These are phyloP conservation scores for Lissonota sp. DNA, from an alignment of 2,888 invertebrate genomes.

Conservation along the genomic window DNA sequence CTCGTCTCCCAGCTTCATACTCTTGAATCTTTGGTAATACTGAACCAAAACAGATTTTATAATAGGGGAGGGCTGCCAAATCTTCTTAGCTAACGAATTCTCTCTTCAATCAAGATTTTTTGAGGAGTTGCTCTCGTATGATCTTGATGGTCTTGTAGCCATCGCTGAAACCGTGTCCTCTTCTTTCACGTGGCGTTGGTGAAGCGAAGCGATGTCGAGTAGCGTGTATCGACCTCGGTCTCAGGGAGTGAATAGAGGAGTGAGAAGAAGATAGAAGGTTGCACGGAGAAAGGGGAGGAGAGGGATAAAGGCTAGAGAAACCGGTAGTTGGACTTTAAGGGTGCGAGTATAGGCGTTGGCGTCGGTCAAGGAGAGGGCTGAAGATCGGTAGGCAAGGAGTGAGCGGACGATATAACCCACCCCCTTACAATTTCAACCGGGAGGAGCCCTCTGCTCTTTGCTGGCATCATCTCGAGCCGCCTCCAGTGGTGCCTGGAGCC, in stretches of 20 bases:
- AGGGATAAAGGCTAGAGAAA: not conserved
- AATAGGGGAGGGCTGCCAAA: too few relatives aligned
- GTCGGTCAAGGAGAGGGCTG: conserved; percentile 44
- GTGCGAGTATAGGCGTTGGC: conserved; percentile 56
- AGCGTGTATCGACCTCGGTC: conserved; percentile 80
- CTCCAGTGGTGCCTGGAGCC: conserved; percentile 67
- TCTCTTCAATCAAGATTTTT: too few relatives aligned
- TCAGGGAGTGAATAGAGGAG: conserved; percentile 77
- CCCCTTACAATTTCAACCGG: conserved; percentile 29
- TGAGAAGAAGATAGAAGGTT: conserved; percentile 30
- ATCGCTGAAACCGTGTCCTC: conserved; percentile 69
- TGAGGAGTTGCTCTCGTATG: not conserved
- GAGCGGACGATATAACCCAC: conserved; percentile 35
- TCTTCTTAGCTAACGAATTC: too few relatives aligned
- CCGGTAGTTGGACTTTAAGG: conserved; percentile 54
- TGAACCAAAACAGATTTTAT: too few relatives aligned
- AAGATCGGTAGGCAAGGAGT: conserved; percentile 20
- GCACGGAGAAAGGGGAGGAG: conserved; percentile 3
- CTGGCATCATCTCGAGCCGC: conserved; percentile 58
- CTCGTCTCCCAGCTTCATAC: too few relatives aligned
- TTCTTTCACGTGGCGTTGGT: conserved; percentile 72
- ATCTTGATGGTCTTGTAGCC: conserved; percentile 40
- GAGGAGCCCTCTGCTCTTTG: conserved; percentile 50
- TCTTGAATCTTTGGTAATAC: too few relatives aligned
- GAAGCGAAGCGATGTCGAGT: conserved; percentile 72